These are phyloP conservation scores for Parus major DNA, from an alignment of 2,113 vertebrate genomes.

Conservation along the genomic window DNA sequence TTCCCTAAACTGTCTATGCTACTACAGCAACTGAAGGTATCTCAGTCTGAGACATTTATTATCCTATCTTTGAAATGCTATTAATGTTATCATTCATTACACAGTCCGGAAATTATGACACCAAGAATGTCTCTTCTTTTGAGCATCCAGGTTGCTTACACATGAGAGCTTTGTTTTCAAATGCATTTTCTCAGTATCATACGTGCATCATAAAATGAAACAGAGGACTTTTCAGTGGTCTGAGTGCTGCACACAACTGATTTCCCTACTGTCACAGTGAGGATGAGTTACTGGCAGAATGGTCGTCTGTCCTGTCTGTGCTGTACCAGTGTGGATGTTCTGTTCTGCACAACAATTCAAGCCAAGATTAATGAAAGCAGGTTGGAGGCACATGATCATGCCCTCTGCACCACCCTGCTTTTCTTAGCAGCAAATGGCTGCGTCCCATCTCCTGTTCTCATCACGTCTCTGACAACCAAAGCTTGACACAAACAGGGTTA, in stretches of 20 bases:
- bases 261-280: neutral
- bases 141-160: neutral
- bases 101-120: neutral
- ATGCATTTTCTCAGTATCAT: neutral
- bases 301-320: neutral
- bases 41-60: conserved; percentile 2
- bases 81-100: neutral
- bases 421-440: neutral
- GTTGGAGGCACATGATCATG: neutral
- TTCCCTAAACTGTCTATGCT: neutral
- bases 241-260: neutral
- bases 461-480: neutral
- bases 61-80: neutral
- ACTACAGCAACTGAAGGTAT: neutral
- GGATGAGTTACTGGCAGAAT: neutral
- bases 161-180: neutral
- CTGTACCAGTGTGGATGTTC: neutral
- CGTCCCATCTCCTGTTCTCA: neutral
- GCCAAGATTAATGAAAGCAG: neutral
- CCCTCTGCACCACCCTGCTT: neutral
- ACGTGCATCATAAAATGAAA: neutral
- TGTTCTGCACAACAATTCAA: neutral
- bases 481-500: neutral
- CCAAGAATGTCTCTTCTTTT: neutral
- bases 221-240: neutral